Base-by-base conservation (phyloP, 2,888 invertebrate species). In the Hipparchia semele region DNA sequence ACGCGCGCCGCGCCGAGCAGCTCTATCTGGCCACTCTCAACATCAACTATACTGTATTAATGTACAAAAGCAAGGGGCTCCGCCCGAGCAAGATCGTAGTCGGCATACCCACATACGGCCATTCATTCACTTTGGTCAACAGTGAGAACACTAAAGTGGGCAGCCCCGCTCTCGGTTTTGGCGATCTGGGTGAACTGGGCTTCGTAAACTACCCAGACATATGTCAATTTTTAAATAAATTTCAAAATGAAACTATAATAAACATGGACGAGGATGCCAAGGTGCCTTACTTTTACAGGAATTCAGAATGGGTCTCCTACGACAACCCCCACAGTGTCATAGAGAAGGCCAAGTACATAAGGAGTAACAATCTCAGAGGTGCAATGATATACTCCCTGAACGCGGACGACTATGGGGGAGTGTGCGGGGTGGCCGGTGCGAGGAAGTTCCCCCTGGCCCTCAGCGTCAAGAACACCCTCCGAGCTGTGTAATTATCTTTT, bases 51-150 rank as follows among this genome's bases (percentile, higher is more conserved):
- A 96, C 98, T 0, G 95, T 96, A 0, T 94, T 96, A 78, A 96
- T 97, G 94, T 98, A 98, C 96, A 83, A 96, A 0, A 83, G 89
- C 0, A 95, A 96, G 79, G 98, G 98, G 9, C 95, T 99, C 89
- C 96, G 96, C 23, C 94, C 94, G 56, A 94, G 95, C 60, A 98
- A 98, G 87, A 95, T 98, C 23, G 95, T 98, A 9, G 94, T 98
- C 0, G 98, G 98, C 0, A 94, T 98, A 80, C 98, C 99, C 6
- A 97, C 97, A 0, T 99, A 98, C 85, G 98, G 98, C 0, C 98
- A 98, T 84, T 95, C 96, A 4, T 98, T 96, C 82, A 95, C 92
- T 59, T 90, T 98, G 65, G 93, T 96, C 0, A 97, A 97, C 89
- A 84, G 94, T 0, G 84, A 94, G 10, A 97, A 97, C 85, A 94